Percentiles rank a stretch among this genome's conserved stretches.
These are phyloP conservation scores for Scytalopus superciliaris DNA, from an alignment of 2,113 vertebrate genomes.

Conservation along the genomic window DNA sequence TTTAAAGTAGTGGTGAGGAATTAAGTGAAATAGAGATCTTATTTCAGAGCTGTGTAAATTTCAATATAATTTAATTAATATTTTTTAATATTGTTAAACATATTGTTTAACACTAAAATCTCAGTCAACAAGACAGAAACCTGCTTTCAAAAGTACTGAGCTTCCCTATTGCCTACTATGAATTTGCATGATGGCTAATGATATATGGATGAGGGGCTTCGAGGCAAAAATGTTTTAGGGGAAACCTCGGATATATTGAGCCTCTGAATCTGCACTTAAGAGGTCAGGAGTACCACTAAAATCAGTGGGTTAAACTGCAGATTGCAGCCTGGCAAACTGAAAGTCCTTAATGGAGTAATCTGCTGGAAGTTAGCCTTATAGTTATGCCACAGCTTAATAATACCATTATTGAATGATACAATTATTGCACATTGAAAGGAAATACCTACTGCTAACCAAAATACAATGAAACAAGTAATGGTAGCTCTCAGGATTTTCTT, in stretches of 20 bases:
- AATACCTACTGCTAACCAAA: not conserved
- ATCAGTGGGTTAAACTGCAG: not conserved
- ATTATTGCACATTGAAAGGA: not conserved
- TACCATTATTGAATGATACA: not conserved
- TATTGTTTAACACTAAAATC: not conserved
- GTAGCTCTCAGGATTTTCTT: not conserved
- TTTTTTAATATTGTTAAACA: rapidly evolving
- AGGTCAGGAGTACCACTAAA: not conserved
- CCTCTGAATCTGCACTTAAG: not conserved
- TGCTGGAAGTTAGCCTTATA: not conserved
- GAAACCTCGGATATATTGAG: not conserved
- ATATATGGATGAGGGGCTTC: not conserved
- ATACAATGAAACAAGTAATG: not conserved
- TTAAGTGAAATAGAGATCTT: not conserved
- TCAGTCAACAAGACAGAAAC: not conserved
- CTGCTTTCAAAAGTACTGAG: not conserved
- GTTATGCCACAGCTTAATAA: not conserved
- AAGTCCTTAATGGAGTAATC: not conserved
- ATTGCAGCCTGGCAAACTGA: not conserved
- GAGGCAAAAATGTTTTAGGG: not conserved
- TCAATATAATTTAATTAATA: not conserved
- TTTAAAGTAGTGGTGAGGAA: not conserved
- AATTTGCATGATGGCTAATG: not conserved
- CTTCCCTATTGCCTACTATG: not conserved
- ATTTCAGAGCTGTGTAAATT: not conserved